These are phyloP conservation scores for Seladonia tumulorum DNA, from an alignment of 2,888 invertebrate genomes.

Conservation along the genomic window DNA sequence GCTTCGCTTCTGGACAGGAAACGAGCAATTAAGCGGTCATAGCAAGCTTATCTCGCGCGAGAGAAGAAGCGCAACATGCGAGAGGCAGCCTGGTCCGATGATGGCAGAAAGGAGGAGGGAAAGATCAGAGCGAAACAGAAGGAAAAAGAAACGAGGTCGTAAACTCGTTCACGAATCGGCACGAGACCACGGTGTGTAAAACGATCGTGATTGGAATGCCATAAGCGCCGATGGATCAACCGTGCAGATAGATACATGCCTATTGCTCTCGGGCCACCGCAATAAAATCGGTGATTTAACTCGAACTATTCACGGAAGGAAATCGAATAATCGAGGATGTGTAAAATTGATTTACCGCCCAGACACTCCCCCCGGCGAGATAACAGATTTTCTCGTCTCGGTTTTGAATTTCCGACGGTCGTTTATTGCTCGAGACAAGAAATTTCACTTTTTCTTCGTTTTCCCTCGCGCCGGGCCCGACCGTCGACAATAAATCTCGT, in stretches of 20 bases:
- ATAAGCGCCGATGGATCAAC: conserved; percentile 34
- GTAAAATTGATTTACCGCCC: conserved; percentile 60
- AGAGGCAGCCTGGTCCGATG: conserved; percentile 38
- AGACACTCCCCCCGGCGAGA: conserved; percentile 33
- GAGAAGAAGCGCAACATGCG: conserved; percentile 54
- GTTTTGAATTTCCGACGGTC: conserved; percentile 43
- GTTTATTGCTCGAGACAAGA: background rate
- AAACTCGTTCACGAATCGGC: conserved; percentile 65
- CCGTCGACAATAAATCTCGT: conserved; percentile 35
- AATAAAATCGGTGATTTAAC: conserved; percentile 63
- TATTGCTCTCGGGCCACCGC: conserved; percentile 24
- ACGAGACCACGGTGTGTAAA: conserved; percentile 55
- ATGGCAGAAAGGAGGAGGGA: conserved; percentile 2
- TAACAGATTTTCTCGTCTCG: conserved; percentile 32
- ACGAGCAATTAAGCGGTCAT: conserved; percentile 81
- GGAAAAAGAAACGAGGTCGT: conserved; percentile 33
- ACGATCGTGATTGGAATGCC: conserved; percentile 68
- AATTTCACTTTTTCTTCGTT: background rate
- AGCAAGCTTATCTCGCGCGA: conserved; percentile 78
- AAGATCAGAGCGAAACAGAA: background rate
- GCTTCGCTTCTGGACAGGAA: conserved; percentile 80
- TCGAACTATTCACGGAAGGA: conserved; percentile 29
- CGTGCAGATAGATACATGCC: background rate
- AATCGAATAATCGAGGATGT: conserved; percentile 57
- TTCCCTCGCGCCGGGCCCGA: background rate